These are phyloP conservation scores for Idaea biselata DNA, from an alignment of 2,888 invertebrate genomes.

Conservation along the genomic window DNA sequence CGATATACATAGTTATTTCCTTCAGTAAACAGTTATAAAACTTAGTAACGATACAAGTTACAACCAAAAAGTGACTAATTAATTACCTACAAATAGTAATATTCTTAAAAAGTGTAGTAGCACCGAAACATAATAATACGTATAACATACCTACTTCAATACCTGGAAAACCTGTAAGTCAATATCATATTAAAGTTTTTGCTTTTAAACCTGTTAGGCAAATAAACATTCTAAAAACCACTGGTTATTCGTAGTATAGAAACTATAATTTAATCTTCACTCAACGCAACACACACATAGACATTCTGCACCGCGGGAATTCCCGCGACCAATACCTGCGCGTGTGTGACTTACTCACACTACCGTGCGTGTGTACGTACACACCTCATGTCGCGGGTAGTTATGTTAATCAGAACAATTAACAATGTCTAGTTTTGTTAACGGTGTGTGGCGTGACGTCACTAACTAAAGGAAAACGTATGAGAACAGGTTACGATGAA, in stretches of 20 bases:
- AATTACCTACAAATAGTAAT: no score
- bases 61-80: no score
- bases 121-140: no score
- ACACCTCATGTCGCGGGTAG: constrained; percentile 32
- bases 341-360: constrained; percentile 9
- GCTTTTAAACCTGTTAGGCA: not conserved
- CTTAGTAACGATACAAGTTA: no score
- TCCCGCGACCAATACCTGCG: constrained; percentile 42
- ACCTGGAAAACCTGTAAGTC: not conserved
- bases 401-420: constrained; percentile 38
- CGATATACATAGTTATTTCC: no score
- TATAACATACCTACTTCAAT: not conserved
- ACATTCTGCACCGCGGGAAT: constrained; percentile 59
- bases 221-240: constrained; percentile 31
- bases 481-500: constrained; percentile 17
- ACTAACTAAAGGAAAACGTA: constrained; percentile 25
- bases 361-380: constrained; percentile 23
- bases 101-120: no score
- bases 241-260: constrained; percentile 4
- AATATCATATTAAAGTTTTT: not conserved
- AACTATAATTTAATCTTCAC: not conserved
- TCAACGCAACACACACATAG: constrained; percentile 18
- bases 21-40: no score
- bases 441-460: constrained; percentile 28
- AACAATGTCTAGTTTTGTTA: constrained; percentile 41